Evolutionary conservation across 2,797 vertebrate species (phyloP).

Genomic region (Falco berigora): DNA sequence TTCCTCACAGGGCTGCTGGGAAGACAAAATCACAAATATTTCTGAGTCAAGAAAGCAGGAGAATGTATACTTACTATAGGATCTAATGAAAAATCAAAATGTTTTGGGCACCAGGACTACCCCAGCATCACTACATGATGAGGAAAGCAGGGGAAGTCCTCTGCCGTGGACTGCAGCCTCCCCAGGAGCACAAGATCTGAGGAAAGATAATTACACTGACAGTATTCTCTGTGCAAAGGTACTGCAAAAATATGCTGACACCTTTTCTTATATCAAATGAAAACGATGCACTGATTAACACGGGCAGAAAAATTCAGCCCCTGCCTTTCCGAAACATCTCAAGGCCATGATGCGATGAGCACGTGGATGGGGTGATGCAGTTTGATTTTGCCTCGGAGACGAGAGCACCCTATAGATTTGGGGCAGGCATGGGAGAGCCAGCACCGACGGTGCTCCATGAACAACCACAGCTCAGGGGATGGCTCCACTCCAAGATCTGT

Average conservation of each 20-base stretch:
- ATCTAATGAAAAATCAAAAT: neutral
- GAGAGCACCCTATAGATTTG: neutral
- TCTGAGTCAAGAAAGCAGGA: neutral
- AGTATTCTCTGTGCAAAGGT: neutral
- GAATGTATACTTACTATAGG: neutral
- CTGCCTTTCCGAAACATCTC: neutral
- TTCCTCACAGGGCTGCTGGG: neutral
- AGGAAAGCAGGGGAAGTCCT: neutral
- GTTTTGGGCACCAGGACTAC: neutral
- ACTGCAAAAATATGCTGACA: neutral
- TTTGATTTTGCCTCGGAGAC: neutral
- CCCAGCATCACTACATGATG: accelerated
- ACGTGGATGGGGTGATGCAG: neutral
- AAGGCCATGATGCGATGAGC: neutral
- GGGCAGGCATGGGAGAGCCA: neutral
- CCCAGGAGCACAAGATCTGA: neutral
- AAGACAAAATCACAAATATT: neutral
- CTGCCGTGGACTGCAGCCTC: neutral
- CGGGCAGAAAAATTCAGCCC: neutral
- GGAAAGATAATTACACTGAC: neutral
- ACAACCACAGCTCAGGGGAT: neutral
- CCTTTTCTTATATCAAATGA: neutral
- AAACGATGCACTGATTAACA: accelerated
- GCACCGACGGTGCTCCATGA: neutral
- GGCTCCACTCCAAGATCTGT: neutral